These are phyloP conservation scores for Rhamphomyia laevipes DNA, from an alignment of 2,888 invertebrate genomes.

Conservation along the genomic window DNA sequence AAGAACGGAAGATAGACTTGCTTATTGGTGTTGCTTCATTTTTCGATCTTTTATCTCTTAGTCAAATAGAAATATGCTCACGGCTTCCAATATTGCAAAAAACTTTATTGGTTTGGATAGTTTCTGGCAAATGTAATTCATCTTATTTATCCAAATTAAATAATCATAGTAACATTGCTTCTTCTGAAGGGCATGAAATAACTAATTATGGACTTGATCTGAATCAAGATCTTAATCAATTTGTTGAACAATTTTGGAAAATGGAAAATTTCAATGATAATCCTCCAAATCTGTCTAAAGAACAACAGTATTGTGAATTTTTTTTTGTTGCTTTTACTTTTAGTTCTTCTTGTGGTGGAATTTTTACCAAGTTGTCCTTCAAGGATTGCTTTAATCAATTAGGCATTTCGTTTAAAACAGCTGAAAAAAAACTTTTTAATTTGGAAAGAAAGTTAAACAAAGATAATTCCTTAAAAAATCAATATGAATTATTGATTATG, in stretches of 20 bases:
- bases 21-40: too few relatives aligned
- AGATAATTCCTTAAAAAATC: background rate
- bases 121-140: too few relatives aligned
- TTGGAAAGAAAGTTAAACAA: background rate
- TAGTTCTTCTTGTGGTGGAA: background rate
- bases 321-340: background rate
- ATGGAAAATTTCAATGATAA: background rate
- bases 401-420: background rate
- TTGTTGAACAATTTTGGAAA: background rate
- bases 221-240: background rate
- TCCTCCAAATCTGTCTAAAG: background rate
- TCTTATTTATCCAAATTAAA: background rate
- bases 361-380: background rate
- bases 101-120: too few relatives aligned
- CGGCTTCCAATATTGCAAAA: too few relatives aligned
- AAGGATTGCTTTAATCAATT: background rate
- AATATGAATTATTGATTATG: slow-evolving; percentile 11
- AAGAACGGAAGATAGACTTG: too few relatives aligned
- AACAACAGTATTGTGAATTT: background rate
- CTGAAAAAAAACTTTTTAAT: background rate
- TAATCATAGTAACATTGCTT: background rate
- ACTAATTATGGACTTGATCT: background rate
- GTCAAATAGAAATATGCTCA: too few relatives aligned
- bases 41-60: too few relatives aligned
- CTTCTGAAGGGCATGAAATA: background rate